A percentile compares a stretch with the other conserved stretches of the same genome.
These are phyloP conservation scores for Lordiphosa clarofinis DNA, from an alignment of 1,140 invertebrate species.

Conservation along the genomic window DNA sequence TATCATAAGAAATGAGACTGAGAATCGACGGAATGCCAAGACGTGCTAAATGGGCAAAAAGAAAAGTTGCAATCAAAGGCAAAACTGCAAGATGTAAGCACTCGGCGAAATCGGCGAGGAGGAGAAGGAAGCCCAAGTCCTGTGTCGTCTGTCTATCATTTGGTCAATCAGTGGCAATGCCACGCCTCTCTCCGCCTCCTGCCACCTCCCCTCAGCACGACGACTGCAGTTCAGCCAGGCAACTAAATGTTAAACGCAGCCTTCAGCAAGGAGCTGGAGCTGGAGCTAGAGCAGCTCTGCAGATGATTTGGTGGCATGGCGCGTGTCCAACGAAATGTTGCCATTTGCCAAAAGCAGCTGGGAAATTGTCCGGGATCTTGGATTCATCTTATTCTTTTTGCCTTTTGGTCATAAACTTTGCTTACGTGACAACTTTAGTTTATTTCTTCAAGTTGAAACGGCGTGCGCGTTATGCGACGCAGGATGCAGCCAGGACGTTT, in stretches of 20 bases:
- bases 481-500: conserved; percentile 32
- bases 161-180: conserved; percentile 62
- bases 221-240: conserved; percentile 28
- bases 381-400: conserved; percentile 35
- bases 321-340: conserved; percentile 69
- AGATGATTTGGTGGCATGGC: conserved; percentile 74
- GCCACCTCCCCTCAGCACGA: not conserved
- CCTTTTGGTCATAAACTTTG: conserved; percentile 71
- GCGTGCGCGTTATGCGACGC: conserved; percentile 43
- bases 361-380: conserved; percentile 42
- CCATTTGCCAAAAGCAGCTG: conserved; percentile 59
- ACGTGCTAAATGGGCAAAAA: conserved; percentile 65
- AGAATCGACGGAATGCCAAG: conserved; percentile 39
- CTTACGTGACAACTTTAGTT: conserved; percentile 77
- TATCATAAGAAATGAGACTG: conserved; percentile 10
- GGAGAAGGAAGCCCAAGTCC: conserved; percentile 15
- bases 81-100: conserved; percentile 62
- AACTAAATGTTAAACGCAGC: conserved; percentile 64
- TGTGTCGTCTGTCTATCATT: conserved; percentile 62
- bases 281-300: conserved; percentile 34
- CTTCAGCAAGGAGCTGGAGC: no score
- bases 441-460: conserved; percentile 60
- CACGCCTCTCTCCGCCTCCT: conserved; percentile 14
- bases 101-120: not conserved
- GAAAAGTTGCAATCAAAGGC: conserved; percentile 63